Evolutionary conservation across 2,113 vertebrate genomes (phyloP).

Genomic region (Lates calcarifer): DNA sequence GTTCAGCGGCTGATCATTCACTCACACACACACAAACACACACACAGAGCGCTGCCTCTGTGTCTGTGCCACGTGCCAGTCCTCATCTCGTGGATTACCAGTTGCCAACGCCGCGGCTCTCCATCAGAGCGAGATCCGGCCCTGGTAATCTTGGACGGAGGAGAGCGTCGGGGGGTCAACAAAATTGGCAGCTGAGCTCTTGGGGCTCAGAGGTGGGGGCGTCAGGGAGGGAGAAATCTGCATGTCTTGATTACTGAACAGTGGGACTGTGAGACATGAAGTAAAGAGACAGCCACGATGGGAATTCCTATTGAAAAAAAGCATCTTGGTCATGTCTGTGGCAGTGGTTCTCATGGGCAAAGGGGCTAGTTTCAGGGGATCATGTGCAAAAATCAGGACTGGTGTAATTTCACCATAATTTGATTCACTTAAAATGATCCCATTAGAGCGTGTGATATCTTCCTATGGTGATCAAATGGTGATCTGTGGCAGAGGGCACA

Average conservation of each 20-base stretch:
- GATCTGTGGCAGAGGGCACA: neutral
- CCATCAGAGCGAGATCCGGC: slow-evolving; percentile 62
- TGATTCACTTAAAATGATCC: slow-evolving; percentile 17
- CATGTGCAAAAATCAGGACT: neutral
- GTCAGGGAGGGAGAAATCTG: slow-evolving; percentile 30
- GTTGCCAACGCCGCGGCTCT: slow-evolving; percentile 56
- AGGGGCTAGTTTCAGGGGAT: neutral
- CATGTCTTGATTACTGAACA: slow-evolving; percentile 58
- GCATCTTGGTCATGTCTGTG: neutral
- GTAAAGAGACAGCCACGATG: slow-evolving; percentile 17
- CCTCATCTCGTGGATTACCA: slow-evolving; percentile 71
- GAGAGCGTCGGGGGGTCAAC: slow-evolving; percentile 43
- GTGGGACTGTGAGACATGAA: slow-evolving; percentile 26
- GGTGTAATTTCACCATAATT: slow-evolving; percentile 12
- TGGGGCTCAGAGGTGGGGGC: slow-evolving; percentile 10
- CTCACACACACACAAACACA: slow-evolving; percentile 36
- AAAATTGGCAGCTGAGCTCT: slow-evolving; percentile 54
- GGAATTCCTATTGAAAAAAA: slow-evolving; percentile 39
- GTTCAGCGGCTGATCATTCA: slow-evolving; percentile 28
- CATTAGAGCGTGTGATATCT: neutral
- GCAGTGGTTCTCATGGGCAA: neutral
- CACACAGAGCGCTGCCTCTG: slow-evolving; percentile 40
- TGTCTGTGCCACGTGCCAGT: slow-evolving; percentile 72
- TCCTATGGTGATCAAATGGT: neutral
- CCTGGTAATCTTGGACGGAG: slow-evolving; percentile 56